phyloP scores from a whole-genome alignment of 1,140 invertebrate genomes.

The Oppia nitens region DNA sequence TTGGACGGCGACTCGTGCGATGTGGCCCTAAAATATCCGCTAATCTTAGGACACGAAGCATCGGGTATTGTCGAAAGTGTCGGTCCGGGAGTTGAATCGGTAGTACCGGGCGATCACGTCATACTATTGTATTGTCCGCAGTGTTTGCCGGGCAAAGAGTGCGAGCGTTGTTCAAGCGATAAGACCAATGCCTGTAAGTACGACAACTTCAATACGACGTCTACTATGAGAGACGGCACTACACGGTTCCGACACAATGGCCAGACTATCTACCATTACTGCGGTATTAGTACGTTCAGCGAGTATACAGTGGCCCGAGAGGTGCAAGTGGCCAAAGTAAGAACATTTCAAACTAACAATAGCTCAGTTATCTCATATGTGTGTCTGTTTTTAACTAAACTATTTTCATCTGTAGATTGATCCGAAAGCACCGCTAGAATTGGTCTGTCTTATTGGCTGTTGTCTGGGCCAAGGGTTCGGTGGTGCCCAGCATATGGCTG shows the following conservation, averaged over 20 bases:
- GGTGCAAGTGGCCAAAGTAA: slow-evolving; percentile 47
- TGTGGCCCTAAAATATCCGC: background rate
- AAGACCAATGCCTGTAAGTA: background rate
- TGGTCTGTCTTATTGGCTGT: slow-evolving; percentile 84
- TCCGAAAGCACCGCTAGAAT: slow-evolving; percentile 55
- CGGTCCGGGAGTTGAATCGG: slow-evolving; percentile 69
- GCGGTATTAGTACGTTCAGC: slow-evolving; percentile 91
- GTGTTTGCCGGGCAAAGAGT: slow-evolving; percentile 34
- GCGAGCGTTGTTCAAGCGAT: background rate
- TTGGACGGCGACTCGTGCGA: slow-evolving; percentile 4
- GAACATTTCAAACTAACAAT: no score
- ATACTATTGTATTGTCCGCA: slow-evolving; percentile 87
- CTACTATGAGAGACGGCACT: slow-evolving; percentile 84
- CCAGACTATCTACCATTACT: slow-evolving; percentile 74
- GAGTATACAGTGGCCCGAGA: slow-evolving; percentile 95
- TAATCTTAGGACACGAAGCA: slow-evolving; percentile 81
- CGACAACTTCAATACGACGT: background rate
- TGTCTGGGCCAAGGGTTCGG: slow-evolving; percentile 82
- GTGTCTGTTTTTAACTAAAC: background rate
- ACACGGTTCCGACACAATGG: slow-evolving; percentile 78
- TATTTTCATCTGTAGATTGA: slow-evolving; percentile 26
- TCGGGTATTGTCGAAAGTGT: slow-evolving; percentile 88
- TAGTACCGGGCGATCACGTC: slow-evolving; percentile 80
- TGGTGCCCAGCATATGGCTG: slow-evolving; percentile 77
- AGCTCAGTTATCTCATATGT: slow-evolving; percentile 14